phyloP scores from a whole-genome alignment of 2,113 vertebrate species.

The Ophiodon elongatus region DNA sequence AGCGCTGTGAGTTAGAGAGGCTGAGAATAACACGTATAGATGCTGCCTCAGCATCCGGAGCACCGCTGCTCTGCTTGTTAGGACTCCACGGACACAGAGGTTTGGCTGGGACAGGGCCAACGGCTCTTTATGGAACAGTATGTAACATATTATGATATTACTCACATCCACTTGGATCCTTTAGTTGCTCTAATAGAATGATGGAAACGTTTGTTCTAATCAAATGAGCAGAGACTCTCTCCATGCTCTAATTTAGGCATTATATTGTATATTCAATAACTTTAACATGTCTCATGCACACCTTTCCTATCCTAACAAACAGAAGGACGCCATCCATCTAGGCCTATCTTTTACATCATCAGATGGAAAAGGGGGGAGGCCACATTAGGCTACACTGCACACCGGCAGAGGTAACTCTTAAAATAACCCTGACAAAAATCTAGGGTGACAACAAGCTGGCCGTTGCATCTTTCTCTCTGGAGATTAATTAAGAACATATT shows the following conservation, averaged over 20 bases:
- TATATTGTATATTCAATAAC: not conserved
- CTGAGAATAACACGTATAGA: conserved; percentile 12
- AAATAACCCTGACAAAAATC: not conserved
- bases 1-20: conserved; percentile 12
- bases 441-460: not conserved
- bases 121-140: not conserved
- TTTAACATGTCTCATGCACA: not conserved
- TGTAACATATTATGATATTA: not conserved
- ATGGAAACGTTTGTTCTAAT: not conserved
- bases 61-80: conserved; percentile 14
- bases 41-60: conserved; percentile 47
- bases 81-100: accelerated
- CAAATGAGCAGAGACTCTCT: not conserved
- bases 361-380: not conserved
- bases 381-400: not conserved
- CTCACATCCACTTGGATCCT: not conserved
- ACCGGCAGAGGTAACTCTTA: not conserved
- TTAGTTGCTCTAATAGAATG: not conserved
- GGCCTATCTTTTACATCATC: not conserved
- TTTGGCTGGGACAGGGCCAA: not conserved
- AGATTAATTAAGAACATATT: not conserved
- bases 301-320: not conserved
- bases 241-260: not conserved
- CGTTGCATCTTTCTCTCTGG: not conserved
- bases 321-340: not conserved